Evolutionary conservation across 2,113 vertebrate species (phyloP), one percentile per base, ranked within the genome.

Genomic region (Zapornia atra): DNA sequence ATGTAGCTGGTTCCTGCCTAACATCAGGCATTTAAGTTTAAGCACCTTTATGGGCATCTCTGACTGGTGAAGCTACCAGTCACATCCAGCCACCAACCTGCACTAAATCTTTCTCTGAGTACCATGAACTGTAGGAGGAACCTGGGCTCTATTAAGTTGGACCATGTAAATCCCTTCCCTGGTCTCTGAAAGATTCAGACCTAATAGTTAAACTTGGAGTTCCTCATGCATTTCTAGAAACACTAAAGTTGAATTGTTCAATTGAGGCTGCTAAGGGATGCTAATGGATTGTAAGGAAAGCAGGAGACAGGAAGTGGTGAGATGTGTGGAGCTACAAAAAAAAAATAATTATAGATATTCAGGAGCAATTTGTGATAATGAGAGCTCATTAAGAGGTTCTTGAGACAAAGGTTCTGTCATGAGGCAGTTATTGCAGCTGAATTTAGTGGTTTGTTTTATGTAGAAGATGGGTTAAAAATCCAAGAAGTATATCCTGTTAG

Each of bases 281-380:
- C 76, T 96, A 97, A 95, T 93, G 93, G 82, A 69, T 66, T 86
- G 85, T 20, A 92, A 78, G 92, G 82, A 69, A 95, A 77, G 88
- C 86, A 84, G 86, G 71, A 96, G 93, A 79, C n/a, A 93, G 96
- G 84, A 94, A 82, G 85, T 75, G 60, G 93, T 46, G 60, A 96
- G 91, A 75, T 59, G 28, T 25, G 31, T 26, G 51, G 66, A 79
- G 81, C 22, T 61, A 48, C 16, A 65, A 46, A 60, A 64, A 50
- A 79, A 51, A 60, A 64, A 50, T 75, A 51, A 72, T 65, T 69
- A 44, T 6, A 82, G 71, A 57, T 86, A 92, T 65, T 92, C 61
- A 91, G 57, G 53, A 50, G 38, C 81, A 94, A 96, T 96, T 96
- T 92, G 83, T 82, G 83, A 76, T 94, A 96, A 94, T 92, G 77